These are phyloP conservation scores for Kryptolebias ocellatus DNA, from an alignment of 2,797 vertebrate genomes.

Conservation along the genomic window DNA sequence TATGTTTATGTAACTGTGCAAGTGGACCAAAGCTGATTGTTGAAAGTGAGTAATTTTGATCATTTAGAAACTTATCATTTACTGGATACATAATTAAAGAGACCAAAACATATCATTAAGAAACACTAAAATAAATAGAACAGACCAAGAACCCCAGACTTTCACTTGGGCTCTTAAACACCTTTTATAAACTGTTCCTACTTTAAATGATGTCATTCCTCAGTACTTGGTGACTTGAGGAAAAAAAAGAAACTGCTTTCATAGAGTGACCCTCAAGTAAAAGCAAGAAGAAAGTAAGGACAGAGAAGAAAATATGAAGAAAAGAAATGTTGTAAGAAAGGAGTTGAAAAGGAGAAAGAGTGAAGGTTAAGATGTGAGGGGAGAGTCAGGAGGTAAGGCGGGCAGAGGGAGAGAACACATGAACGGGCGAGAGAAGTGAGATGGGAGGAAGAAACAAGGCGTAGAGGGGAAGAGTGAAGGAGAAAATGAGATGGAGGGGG, in stretches of 20 bases:
- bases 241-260: constrained; percentile 34
- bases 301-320: background rate
- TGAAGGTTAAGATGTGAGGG: constrained; percentile 7
- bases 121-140: constrained; percentile 1
- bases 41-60: no score
- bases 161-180: constrained; percentile 14
- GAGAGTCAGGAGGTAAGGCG: background rate
- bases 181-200: constrained; percentile 18
- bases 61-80: no score
- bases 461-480: background rate
- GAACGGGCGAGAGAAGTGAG: constrained; percentile 19
- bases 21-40: no score
- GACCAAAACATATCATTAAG: background rate
- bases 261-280: constrained; percentile 38
- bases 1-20: no score
- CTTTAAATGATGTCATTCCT: constrained; percentile 33
- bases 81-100: no score
- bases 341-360: background rate
- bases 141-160: constrained; percentile 6
- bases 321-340: background rate
- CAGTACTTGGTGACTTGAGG: constrained; percentile 38
- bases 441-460: constrained; percentile 10
- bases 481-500: constrained; percentile 44
- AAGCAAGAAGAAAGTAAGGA: constrained; percentile 5
- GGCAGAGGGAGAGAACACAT: constrained; percentile 11